Evolutionary conservation across 2,797 vertebrate genomes (phyloP).

Genomic region (Pachyuromys duprasi): DNA sequence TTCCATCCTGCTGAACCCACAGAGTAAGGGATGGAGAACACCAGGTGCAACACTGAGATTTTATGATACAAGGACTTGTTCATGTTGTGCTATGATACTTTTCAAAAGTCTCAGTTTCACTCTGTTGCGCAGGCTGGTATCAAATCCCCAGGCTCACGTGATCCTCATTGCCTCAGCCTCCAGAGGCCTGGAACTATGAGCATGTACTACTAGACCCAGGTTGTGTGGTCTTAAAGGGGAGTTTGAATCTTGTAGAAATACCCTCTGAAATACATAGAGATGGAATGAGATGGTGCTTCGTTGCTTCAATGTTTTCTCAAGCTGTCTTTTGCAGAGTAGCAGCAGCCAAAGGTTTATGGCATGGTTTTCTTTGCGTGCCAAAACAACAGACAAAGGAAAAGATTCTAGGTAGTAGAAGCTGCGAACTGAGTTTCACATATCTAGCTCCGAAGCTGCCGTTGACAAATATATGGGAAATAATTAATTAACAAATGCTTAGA

Average conservation of each 20-base stretch:
- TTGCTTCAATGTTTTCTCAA: conserved; percentile 37
- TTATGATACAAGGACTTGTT: conserved; percentile 19
- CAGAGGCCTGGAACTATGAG: not conserved
- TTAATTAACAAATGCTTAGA: conserved; percentile 17
- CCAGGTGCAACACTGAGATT: not conserved
- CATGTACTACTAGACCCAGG: not conserved
- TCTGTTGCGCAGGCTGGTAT: not conserved
- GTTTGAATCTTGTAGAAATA: not conserved
- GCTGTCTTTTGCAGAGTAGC: not conserved
- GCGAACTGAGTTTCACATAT: not conserved
- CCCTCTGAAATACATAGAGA: not conserved
- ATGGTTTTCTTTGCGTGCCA: conserved; percentile 11
- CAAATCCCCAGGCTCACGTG: not conserved
- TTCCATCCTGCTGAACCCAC: not conserved
- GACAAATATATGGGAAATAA: conserved; percentile 26
- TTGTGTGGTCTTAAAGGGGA: not conserved
- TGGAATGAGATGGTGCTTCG: not conserved
- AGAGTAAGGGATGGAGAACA: not conserved
- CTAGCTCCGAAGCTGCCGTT: not conserved
- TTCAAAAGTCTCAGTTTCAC: not conserved
- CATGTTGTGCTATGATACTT: not conserved
- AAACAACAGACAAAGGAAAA: conserved; percentile 5
- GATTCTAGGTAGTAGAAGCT: not conserved
- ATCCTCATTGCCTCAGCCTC: not conserved
- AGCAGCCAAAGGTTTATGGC: conserved; percentile 2